Evolutionary conservation across 2,888 invertebrate species (phyloP), one percentile per base, ranked within the genome.

Genomic region (Congeria kusceri): DNA sequence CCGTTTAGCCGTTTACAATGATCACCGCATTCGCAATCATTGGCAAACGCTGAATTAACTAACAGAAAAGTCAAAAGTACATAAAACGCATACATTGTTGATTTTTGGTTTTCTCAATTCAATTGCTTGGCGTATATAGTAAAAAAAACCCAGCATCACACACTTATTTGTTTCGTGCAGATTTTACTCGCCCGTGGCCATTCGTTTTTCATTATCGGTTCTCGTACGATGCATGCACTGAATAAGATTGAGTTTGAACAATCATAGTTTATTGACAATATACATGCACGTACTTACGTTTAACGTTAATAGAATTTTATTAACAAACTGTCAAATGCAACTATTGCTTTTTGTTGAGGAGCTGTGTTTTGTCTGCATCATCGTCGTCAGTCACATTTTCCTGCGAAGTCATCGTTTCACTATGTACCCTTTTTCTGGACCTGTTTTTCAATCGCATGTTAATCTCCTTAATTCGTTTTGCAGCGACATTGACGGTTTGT

Each of bases 1-100:
- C n/a, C n/a, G n/a, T n/a, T n/a, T n/a, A n/a, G n/a, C 13, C 11
- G 29, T 39, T 62, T 32, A 39, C 62, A 62, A 20, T 29, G 32
- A 11, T 20, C 32, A 13, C 62, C 62, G 39, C 62, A 62, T 11
- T 62, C 62, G 20, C 62, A 62, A 11, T 62, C 62, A 20, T 62
- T n/a, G n/a, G n/a, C n/a, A n/a, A n/a, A n/a, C n/a, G n/a, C n/a
- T n/a, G n/a, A n/a, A n/a, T n/a, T n/a, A 39, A 4, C 62, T 39
- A 2, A 11, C 9, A 56, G 20, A 56, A 9, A 20, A 23, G 20
- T 11, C 18, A 56, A 9, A 23, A 56, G 9, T 20, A 56, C 46
- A 56, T 15, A 20, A 23, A 15, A 56, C 20, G 56, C 20, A n/a
- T 23, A 15, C 23, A 56, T 56, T 56, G 11, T 20, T n/a, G 23